Percentiles rank a stretch among this genome's conserved stretches.
These are phyloP conservation scores for Drosophila paulistorum DNA, from an alignment of 1,140 invertebrate genomes.

Conservation along the genomic window DNA sequence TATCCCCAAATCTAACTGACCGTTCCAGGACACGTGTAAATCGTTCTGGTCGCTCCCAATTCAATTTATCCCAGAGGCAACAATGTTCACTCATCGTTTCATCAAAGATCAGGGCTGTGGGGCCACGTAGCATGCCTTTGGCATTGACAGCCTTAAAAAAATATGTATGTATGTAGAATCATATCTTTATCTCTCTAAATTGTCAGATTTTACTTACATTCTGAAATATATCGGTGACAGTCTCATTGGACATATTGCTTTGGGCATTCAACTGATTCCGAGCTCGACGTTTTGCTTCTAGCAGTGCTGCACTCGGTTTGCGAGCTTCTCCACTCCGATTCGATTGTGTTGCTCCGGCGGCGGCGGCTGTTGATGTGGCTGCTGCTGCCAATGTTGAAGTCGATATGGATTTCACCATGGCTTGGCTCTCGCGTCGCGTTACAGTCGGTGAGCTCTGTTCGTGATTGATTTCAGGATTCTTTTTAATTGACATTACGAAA, in stretches of 20 bases:
- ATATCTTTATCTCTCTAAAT: no score
- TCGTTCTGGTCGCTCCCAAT: constrained; percentile 92
- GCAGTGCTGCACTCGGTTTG: constrained; percentile 84
- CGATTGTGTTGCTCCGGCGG: constrained; percentile 1
- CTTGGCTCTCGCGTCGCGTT: constrained; percentile 85
- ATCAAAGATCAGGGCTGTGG: constrained; percentile 92
- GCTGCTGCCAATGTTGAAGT: constrained; percentile 39
- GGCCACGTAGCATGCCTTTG: constrained; percentile 84
- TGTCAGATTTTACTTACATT: constrained; percentile 82
- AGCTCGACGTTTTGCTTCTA: constrained; percentile 85
- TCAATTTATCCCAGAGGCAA: constrained; percentile 92
- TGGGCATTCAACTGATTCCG: constrained; percentile 84
- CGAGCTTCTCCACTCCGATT: constrained; percentile 34
- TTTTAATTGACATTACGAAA: background rate
- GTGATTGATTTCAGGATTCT: background rate
- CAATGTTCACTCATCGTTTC: constrained; percentile 89
- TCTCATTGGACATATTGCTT: constrained; percentile 67
- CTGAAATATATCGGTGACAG: constrained; percentile 85
- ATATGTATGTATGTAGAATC: background rate
- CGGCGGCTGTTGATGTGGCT: constrained; percentile 18
- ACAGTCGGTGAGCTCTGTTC: constrained; percentile 83
- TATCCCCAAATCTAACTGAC: constrained; percentile 64
- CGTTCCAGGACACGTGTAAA: constrained; percentile 88
- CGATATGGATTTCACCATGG: constrained; percentile 83
- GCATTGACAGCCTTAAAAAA: constrained; percentile 86